Base-by-base conservation (phyloP, 1,140 invertebrate species). In the Coboldia fuscipes region DNA sequence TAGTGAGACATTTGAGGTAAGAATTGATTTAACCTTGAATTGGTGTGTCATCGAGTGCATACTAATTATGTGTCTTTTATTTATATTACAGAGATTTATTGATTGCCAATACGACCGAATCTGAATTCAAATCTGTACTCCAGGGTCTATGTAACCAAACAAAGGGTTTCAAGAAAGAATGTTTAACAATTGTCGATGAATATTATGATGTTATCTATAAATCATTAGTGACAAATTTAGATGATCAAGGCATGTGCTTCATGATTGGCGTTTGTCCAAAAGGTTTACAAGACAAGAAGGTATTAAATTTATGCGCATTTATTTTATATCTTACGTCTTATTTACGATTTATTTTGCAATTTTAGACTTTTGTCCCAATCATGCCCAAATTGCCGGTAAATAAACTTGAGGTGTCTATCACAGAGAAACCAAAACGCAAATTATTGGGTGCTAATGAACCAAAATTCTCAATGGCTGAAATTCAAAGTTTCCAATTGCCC, bases 71-170 rank as follows among this genome's bases (percentile, higher is more conserved):
- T 23, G 22, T 23, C 12, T 23, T 7, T 23, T 23, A 7, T 23
- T 9, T 28, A 9, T 28, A 7, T 9, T 28, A 9, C n/a, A 32
- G 30, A 21, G 76, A 88, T 52, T 60, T 83, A 15, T 50, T 89
- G 0, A 62, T 81, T 19, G 70, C 82, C n/a, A 86, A 89, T 45
- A 85, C 83, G 1, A 85, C 84, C 0, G 72, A 81, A 51, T 39
- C 54, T 1, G 80, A 88, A 60, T 90, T 90, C 51, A 65, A 75
- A 47, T 56, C 67, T 46, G 70, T 88, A 2, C 51, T 86, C 10
- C 52, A 70, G 44, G 81, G 79, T 36, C 47, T 89, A 15, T 89
- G 83, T 53, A 77, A 75, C 41, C 75, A 84, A 57, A 75, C 72
- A 1, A 68, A 69, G 38, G 63, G 62, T 19, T 85, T 72, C 47